These are phyloP conservation scores for Butorides virescens DNA, from an alignment of 2,113 vertebrate species.

Conservation along the genomic window DNA sequence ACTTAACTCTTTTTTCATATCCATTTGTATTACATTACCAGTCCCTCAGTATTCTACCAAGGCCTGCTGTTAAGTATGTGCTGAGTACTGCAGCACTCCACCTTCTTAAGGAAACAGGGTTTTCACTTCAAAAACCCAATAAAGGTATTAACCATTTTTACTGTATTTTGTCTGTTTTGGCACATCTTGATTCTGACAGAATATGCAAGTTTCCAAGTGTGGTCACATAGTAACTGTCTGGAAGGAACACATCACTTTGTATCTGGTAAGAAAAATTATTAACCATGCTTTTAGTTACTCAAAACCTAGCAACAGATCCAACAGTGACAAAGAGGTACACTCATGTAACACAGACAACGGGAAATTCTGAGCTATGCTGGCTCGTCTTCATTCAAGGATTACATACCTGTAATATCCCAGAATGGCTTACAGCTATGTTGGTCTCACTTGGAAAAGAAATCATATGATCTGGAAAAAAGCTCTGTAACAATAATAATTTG, in stretches of 20 bases:
- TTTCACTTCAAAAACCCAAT: neutral
- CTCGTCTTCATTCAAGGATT: neutral
- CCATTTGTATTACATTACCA: neutral
- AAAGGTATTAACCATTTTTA: neutral
- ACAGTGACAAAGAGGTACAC: neutral
- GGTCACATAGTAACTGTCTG: neutral
- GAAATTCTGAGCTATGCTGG: neutral
- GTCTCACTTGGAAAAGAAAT: constrained; percentile 89
- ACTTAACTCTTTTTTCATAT: constrained; percentile 18
- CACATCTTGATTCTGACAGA: neutral
- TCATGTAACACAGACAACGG: neutral
- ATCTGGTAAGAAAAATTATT: neutral
- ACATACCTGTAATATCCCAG: constrained; percentile 90
- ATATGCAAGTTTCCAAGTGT: neutral
- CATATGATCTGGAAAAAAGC: constrained; percentile 97
- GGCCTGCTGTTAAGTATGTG: neutral
- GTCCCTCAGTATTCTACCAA: neutral
- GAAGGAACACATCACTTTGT: neutral
- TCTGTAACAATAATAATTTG: constrained; percentile 74
- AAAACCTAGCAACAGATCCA: neutral
- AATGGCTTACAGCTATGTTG: constrained; percentile 81
- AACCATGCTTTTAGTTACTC: neutral
- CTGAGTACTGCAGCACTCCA: neutral
- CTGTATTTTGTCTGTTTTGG: neutral
- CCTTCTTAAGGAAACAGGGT: neutral